Evolutionary conservation across 2,797 vertebrate species (phyloP).

Genomic region (Lophotriccus pileatus): DNA sequence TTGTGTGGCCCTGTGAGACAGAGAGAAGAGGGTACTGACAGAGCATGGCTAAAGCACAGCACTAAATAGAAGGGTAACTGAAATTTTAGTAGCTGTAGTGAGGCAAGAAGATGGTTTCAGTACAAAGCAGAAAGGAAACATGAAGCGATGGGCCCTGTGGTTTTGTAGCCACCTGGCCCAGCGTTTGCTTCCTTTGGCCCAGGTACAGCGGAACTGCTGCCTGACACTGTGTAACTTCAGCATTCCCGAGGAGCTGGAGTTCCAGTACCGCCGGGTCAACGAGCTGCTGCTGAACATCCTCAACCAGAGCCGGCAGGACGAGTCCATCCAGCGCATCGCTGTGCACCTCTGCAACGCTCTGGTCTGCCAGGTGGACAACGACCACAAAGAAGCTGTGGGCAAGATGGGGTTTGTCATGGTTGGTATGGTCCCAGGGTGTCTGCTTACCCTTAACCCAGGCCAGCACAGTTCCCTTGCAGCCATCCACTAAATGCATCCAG

Average conservation of each 20-base stretch:
- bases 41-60: neutral
- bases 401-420: constrained; percentile 99
- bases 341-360: constrained; percentile 97
- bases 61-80: neutral
- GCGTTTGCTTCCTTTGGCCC: neutral
- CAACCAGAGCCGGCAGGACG: constrained; percentile 90
- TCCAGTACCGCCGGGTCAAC: constrained; percentile 94
- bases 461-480: constrained; percentile 17
- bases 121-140: neutral
- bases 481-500: neutral
- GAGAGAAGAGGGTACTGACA: neutral
- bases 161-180: neutral
- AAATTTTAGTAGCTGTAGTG: neutral
- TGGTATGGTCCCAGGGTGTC: constrained; percentile 43
- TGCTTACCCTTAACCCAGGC: neutral
- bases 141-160: neutral
- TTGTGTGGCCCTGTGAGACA: neutral
- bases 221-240: constrained; percentile 97
- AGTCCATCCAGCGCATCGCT: constrained; percentile 97
- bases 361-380: constrained; percentile 98
- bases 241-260: constrained; percentile 96
- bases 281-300: constrained; percentile 94
- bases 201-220: constrained; percentile 99
- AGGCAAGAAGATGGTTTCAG: neutral
- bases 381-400: constrained; percentile 96